Percentiles rank a stretch among this genome's conserved stretches.
phyloP scores from a whole-genome alignment of 1,140 invertebrate species.

The Pantala flavescens region DNA sequence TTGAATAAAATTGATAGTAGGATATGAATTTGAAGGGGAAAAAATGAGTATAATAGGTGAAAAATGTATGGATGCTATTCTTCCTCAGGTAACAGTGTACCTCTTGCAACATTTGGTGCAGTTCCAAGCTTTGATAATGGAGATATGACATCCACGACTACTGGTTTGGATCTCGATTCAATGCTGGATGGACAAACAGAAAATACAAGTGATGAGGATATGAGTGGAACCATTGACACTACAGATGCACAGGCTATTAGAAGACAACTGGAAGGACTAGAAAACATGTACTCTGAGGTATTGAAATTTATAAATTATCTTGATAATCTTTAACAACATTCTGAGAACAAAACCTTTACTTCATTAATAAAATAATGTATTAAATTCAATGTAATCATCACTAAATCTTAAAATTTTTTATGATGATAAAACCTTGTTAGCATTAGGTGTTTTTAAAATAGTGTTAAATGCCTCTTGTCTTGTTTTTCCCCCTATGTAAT shows the following conservation, averaged over 20 bases:
- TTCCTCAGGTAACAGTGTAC: not conserved
- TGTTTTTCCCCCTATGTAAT: too few species aligned
- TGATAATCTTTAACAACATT: not conserved
- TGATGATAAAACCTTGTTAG: too few species aligned
- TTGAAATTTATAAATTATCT: slow-evolving; percentile 12
- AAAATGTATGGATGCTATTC: too few species aligned
- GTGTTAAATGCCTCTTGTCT: too few species aligned
- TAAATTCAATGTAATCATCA: too few species aligned
- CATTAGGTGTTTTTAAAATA: too few species aligned
- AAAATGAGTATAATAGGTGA: too few species aligned
- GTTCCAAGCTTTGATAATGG: slow-evolving; percentile 47
- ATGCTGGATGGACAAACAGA: slow-evolving; percentile 57
- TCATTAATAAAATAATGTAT: not conserved
- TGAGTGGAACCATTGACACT: slow-evolving; percentile 50
- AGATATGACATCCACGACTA: slow-evolving; percentile 67
- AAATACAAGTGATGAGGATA: slow-evolving; percentile 52
- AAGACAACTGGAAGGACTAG: slow-evolving; percentile 72
- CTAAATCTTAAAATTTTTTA: too few species aligned
- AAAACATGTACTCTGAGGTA: slow-evolving; percentile 77
- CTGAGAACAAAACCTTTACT: not conserved
- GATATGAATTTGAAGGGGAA: too few species aligned
- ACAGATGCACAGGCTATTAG: slow-evolving; percentile 63
- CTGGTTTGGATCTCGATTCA: slow-evolving; percentile 67
- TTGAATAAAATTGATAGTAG: too few species aligned
- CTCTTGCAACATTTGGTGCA: not conserved